A percentile compares a stretch with the other conserved stretches of the same genome.
Evolutionary conservation across 2,797 vertebrate species (phyloP).

Genomic region (Mallotus villosus): DNA sequence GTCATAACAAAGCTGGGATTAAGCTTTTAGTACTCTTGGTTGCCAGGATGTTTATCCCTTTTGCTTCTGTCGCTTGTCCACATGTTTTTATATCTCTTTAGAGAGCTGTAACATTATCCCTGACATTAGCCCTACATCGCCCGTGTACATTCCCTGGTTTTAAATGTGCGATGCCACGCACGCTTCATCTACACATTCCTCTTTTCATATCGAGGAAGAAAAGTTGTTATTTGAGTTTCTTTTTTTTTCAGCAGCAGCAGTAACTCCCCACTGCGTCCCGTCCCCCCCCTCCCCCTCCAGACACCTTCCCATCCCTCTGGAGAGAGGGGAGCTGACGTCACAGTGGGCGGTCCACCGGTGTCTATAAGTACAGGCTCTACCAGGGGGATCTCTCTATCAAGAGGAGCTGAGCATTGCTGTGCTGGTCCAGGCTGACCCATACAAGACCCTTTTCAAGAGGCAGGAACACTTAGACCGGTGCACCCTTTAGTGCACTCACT

Average conservation of each 20-base stretch:
- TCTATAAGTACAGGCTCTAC: constrained; percentile 56
- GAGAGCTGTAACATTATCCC: too few species aligned
- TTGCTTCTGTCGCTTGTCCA: background rate
- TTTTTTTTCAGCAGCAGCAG: too few species aligned
- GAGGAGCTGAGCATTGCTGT: constrained; percentile 36
- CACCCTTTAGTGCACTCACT: constrained; percentile 35
- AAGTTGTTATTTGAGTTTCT: background rate
- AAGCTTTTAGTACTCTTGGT: background rate
- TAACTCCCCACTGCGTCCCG: background rate
- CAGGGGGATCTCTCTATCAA: constrained; percentile 56
- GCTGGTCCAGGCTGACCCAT: constrained; percentile 15
- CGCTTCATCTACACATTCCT: background rate
- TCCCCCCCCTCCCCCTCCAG: constrained; percentile 21
- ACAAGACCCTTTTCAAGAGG: constrained; percentile 23
- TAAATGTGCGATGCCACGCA: background rate
- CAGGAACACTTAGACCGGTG: constrained; percentile 26
- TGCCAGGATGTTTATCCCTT: background rate
- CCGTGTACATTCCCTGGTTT: background rate
- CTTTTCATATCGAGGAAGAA: too few species aligned
- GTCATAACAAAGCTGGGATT: background rate
- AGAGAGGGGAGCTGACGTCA: constrained; percentile 44
- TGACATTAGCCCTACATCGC: background rate
- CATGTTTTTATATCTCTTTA: too few species aligned
- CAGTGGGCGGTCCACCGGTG: constrained; percentile 38
- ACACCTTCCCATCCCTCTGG: constrained; percentile 35